phyloP scores from a whole-genome alignment of 2,113 vertebrate genomes.

The Petrocephalus microphthalmus region DNA sequence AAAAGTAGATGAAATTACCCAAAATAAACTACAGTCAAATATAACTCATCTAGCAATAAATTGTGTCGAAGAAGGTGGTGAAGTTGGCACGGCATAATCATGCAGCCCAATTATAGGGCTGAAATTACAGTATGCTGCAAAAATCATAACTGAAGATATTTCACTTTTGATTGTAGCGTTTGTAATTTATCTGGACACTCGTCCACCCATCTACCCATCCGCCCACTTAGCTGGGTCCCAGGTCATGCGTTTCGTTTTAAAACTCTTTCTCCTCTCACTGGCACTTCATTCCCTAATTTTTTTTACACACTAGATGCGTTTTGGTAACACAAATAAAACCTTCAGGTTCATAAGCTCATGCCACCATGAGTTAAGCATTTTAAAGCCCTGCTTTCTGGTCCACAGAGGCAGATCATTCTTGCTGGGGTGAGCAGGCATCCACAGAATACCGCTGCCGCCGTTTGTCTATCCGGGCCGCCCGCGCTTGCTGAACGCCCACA shows the following conservation, averaged over 20 bases:
- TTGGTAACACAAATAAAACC: neutral
- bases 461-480: neutral
- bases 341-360: neutral
- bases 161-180: neutral
- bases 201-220: neutral
- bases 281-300: neutral
- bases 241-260: neutral
- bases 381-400: neutral
- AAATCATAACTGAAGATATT: neutral
- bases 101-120: neutral
- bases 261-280: neutral
- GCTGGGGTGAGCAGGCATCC: neutral
- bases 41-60: too few relatives aligned
- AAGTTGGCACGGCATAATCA: too few relatives aligned
- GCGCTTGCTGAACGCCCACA: neutral
- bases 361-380: neutral
- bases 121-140: neutral
- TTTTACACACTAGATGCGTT: neutral
- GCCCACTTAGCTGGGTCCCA: neutral
- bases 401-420: neutral
- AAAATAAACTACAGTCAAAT: neutral
- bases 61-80: too few relatives aligned
- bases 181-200: neutral
- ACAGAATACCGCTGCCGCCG: neutral
- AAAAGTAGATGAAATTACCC: neutral